A percentile compares a stretch with the other conserved stretches of the same genome.
phyloP scores from a whole-genome alignment of 2,888 invertebrate species.

The Drosophila prostipennis region DNA sequence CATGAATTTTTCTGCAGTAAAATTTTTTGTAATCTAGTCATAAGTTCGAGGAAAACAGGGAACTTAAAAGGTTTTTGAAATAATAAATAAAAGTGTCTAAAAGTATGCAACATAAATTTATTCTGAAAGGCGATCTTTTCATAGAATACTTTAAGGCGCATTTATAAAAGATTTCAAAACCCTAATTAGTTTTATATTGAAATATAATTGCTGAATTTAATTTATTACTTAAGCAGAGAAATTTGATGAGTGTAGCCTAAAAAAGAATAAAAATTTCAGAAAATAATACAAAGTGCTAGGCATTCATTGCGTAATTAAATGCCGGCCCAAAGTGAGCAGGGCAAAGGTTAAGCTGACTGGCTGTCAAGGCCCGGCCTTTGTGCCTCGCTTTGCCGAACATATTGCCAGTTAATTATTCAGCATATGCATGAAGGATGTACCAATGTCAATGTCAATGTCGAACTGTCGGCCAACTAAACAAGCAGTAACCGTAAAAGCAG shows the following conservation, averaged over 20 bases:
- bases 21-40: too few species aligned
- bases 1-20: too few species aligned
- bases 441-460: slow-evolving; percentile 61
- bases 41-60: background rate
- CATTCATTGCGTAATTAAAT: slow-evolving; percentile 49
- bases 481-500: slow-evolving; percentile 51
- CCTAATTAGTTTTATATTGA: background rate
- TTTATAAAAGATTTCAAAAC: too few species aligned
- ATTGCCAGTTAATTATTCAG: slow-evolving; percentile 40
- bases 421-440: slow-evolving; percentile 42
- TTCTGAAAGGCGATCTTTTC: background rate
- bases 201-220: too few species aligned
- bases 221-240: too few species aligned
- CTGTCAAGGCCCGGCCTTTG: slow-evolving; percentile 24
- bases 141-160: too few species aligned
- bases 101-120: background rate
- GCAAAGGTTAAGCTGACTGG: slow-evolving; percentile 29
- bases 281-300: slow-evolving; percentile 25
- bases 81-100: too few species aligned
- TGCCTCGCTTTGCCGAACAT: slow-evolving; percentile 5
- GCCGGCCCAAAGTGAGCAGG: slow-evolving; percentile 22
- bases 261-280: background rate
- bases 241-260: background rate
- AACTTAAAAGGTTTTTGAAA: background rate
- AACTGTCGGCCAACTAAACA: slow-evolving; percentile 59